These are phyloP conservation scores for Arothron firmamentum DNA, from an alignment of 2,113 vertebrate genomes.

Conservation along the genomic window DNA sequence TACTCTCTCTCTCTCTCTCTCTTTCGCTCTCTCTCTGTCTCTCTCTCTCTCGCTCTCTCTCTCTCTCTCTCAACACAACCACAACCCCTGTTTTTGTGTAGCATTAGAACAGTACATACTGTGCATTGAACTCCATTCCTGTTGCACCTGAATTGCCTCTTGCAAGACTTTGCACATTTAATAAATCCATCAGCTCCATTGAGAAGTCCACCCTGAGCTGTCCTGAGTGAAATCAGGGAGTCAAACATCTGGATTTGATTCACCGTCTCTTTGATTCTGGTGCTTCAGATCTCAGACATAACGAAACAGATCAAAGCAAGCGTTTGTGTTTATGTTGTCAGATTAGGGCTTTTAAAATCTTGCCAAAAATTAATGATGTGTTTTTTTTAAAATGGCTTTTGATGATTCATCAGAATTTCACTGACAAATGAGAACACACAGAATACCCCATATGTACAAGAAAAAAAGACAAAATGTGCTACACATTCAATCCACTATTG, in stretches of 20 bases:
- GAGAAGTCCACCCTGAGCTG: slow-evolving; percentile 25
- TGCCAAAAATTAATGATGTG: no score
- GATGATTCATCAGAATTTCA: no score
- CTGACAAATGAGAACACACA: no score
- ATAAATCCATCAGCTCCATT: slow-evolving; percentile 25
- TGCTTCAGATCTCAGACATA: no score
- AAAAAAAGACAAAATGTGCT: no score
- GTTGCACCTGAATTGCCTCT: slow-evolving; percentile 69
- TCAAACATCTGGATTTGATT: neutral
- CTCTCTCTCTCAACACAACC: neutral
- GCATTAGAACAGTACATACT: slow-evolving; percentile 28
- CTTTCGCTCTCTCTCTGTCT: neutral
- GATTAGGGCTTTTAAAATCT: no score
- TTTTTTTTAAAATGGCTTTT: no score
- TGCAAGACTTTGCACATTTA: slow-evolving; percentile 73
- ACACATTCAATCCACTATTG: no score
- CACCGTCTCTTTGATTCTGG: no score
- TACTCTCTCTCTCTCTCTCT: neutral
- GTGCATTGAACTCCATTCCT: slow-evolving; percentile 43
- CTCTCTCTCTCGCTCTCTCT: neutral
- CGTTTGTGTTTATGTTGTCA: no score
- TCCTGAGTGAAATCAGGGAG: neutral
- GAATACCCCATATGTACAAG: no score
- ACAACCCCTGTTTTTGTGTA: slow-evolving; percentile 38
- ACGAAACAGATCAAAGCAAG: no score